phyloP scores from a whole-genome alignment of 1,140 invertebrate genomes.

The Thrips palmi region DNA sequence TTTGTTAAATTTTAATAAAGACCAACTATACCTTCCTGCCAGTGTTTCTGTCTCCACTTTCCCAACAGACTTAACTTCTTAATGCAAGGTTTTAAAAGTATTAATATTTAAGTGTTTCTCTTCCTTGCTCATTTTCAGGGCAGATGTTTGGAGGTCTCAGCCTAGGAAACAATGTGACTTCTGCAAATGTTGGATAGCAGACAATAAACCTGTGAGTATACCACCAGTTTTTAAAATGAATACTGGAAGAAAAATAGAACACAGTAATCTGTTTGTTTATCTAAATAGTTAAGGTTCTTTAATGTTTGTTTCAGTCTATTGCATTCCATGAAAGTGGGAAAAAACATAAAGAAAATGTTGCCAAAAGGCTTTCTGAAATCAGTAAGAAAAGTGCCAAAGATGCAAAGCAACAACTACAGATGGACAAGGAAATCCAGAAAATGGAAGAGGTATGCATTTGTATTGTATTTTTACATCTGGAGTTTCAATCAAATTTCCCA shows the following conservation, averaged over 20 bases:
- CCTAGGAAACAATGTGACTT: slow-evolving; percentile 91
- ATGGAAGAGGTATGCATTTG: slow-evolving; percentile 54
- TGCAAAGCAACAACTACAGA: slow-evolving; percentile 52
- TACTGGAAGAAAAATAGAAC: background rate
- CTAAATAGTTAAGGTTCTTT: no score
- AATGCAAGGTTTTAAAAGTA: no score
- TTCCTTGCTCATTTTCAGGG: slow-evolving; percentile 34
- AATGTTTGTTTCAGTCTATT: slow-evolving; percentile 46
- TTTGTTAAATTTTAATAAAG: no score
- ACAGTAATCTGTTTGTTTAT: background rate
- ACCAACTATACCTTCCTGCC: no score
- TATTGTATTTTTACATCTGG: background rate
- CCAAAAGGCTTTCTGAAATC: slow-evolving; percentile 68
- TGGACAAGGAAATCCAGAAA: slow-evolving; percentile 61
- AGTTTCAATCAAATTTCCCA: no score
- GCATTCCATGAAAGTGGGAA: slow-evolving; percentile 91
- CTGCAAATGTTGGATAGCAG: slow-evolving; percentile 96
- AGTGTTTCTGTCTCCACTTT: no score
- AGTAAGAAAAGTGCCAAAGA: slow-evolving; percentile 64
- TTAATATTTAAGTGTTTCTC: slow-evolving; percentile 8
- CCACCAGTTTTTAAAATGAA: slow-evolving; percentile 4
- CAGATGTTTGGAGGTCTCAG: slow-evolving; percentile 95
- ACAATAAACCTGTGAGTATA: slow-evolving; percentile 78
- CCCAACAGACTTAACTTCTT: no score
- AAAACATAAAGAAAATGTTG: slow-evolving; percentile 84